A percentile compares a stretch with the other conserved stretches of the same genome.
Evolutionary conservation across 2,888 invertebrate species (phyloP).

Genomic region (Megamerina dolium): DNA sequence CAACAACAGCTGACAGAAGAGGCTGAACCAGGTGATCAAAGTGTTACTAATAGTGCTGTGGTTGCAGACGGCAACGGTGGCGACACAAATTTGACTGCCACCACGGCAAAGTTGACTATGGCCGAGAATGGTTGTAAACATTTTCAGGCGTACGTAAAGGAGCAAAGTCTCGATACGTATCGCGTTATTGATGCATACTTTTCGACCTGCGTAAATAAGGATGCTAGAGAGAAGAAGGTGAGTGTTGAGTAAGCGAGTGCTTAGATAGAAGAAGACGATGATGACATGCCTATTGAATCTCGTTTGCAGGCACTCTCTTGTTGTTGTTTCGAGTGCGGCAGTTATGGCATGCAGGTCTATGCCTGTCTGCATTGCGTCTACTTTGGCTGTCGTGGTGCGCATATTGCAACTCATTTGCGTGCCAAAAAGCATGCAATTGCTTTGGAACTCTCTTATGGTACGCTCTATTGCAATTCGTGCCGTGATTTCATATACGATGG

Average conservation of each 20-base stretch:
- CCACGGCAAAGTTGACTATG: slow-evolving; percentile 27
- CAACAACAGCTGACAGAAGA: neutral
- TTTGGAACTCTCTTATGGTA: slow-evolving; percentile 82
- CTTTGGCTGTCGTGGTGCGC: slow-evolving; percentile 84
- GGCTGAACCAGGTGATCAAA: neutral
- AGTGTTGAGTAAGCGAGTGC: slow-evolving; percentile 11
- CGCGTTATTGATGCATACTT: slow-evolving; percentile 77
- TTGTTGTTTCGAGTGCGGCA: slow-evolving; percentile 76
- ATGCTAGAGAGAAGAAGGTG: slow-evolving; percentile 80
- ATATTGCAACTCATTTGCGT: slow-evolving; percentile 81
- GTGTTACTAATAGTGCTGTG: neutral
- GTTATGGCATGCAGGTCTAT: slow-evolving; percentile 71
- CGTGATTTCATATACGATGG: slow-evolving; percentile 87
- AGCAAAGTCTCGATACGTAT: slow-evolving; percentile 49
- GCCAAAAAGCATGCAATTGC: slow-evolving; percentile 76
- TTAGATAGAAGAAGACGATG: neutral
- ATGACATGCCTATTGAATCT: neutral
- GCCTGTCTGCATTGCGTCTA: slow-evolving; percentile 87
- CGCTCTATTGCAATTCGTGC: slow-evolving; percentile 84
- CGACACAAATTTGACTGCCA: slow-evolving; percentile 11
- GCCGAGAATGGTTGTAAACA: slow-evolving; percentile 46
- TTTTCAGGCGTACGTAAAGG: slow-evolving; percentile 45
- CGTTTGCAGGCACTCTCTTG: slow-evolving; percentile 66
- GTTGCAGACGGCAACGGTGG: slow-evolving; percentile 21
- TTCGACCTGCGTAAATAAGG: slow-evolving; percentile 72